Percentiles rank a stretch among this genome's conserved stretches.
These are phyloP conservation scores for Chrysomallon squamiferum DNA, from an alignment of 1,140 invertebrate species.

Conservation along the genomic window DNA sequence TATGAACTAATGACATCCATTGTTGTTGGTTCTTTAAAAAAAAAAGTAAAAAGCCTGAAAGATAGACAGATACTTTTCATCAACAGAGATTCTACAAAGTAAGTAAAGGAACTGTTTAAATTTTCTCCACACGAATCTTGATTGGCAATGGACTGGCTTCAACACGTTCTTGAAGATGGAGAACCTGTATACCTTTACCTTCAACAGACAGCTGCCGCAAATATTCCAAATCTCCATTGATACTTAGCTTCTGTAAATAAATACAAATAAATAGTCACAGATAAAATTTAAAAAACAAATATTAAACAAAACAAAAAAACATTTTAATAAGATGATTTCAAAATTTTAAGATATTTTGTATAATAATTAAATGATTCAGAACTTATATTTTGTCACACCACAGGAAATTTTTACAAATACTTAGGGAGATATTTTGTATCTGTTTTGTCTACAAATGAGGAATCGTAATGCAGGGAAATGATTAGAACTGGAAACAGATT, in stretches of 20 bases:
- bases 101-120: constrained; percentile 7
- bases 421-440: too few relatives aligned
- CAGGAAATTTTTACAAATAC: too few relatives aligned
- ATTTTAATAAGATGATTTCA: neutral
- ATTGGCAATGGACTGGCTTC: constrained; percentile 46
- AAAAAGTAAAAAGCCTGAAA: too few relatives aligned
- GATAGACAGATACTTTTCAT: too few relatives aligned
- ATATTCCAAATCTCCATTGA: constrained; percentile 53
- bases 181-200: constrained; percentile 27
- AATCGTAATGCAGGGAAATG: too few relatives aligned
- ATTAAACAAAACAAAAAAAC: neutral
- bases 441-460: too few relatives aligned
- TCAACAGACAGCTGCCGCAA: constrained; percentile 36
- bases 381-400: too few relatives aligned
- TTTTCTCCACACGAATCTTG: constrained; percentile 39
- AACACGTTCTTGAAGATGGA: constrained; percentile 39
- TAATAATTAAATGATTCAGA: too few relatives aligned
- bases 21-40: too few relatives aligned
- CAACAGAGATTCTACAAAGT: too few relatives aligned
- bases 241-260: constrained; percentile 50
- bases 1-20: too few relatives aligned
- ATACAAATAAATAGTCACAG: neutral
- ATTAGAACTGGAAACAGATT: too few relatives aligned
- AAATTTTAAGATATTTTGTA: neutral
- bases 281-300: neutral